phyloP scores from a whole-genome alignment of 2,797 vertebrate genomes.

The Sciaenops ocellatus region DNA sequence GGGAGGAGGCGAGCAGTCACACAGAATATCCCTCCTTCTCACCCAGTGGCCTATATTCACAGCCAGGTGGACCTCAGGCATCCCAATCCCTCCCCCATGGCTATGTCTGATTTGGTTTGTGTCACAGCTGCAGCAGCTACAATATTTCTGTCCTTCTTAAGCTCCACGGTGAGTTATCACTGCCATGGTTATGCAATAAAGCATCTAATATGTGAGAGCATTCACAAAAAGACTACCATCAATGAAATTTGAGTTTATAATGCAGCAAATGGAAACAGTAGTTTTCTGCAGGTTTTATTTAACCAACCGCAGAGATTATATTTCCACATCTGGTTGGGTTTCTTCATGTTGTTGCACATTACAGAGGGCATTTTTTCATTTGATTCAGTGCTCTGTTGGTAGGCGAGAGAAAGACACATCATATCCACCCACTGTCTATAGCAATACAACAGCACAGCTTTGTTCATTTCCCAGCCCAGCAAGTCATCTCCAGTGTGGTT shows the following conservation, averaged over 20 bases:
- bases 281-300: slow-evolving; percentile 12
- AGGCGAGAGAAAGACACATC: slow-evolving; percentile 40
- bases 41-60: slow-evolving; percentile 74
- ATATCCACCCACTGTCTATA: slow-evolving; percentile 54
- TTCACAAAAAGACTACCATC: slow-evolving; percentile 14
- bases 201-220: slow-evolving; percentile 21
- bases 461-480: slow-evolving; percentile 55
- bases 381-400: slow-evolving; percentile 13
- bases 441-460: slow-evolving; percentile 37
- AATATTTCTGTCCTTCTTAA: slow-evolving; percentile 45
- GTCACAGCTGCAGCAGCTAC: slow-evolving; percentile 42
- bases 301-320: slow-evolving; percentile 21
- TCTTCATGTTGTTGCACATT: slow-evolving; percentile 23
- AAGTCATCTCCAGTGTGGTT: slow-evolving; percentile 31
- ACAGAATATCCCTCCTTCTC: slow-evolving; percentile 64
- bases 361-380: slow-evolving; percentile 47
- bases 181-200: slow-evolving; percentile 42
- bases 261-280: background rate
- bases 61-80: slow-evolving; percentile 65
- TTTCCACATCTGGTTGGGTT: slow-evolving; percentile 23
- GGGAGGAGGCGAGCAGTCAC: slow-evolving; percentile 33
- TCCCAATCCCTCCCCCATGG: slow-evolving; percentile 28
- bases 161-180: slow-evolving; percentile 37
- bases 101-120: slow-evolving; percentile 61
- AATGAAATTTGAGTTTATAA: slow-evolving; percentile 21